phyloP scores from a whole-genome alignment of 2,888 invertebrate species.

The Dascillus cervinus region DNA sequence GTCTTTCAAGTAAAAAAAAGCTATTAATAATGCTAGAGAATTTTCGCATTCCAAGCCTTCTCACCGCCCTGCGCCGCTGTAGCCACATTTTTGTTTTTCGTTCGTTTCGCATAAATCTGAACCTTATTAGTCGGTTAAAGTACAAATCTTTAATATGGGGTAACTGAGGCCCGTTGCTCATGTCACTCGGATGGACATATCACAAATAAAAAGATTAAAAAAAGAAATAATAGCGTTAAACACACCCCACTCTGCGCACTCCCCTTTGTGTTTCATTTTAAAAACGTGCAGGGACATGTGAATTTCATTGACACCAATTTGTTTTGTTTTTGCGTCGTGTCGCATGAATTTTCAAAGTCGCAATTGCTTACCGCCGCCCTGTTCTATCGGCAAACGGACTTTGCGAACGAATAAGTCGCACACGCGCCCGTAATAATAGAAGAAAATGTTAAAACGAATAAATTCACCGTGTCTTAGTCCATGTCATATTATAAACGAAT shows the following conservation, averaged over 20 bases:
- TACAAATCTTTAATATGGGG: slow-evolving; percentile 60
- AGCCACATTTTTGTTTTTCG: too few species aligned
- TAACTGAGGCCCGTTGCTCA: slow-evolving; percentile 17
- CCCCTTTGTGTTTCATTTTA: too few species aligned
- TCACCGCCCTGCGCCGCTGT: slow-evolving; percentile 19
- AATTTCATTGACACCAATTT: slow-evolving; percentile 29
- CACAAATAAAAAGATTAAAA: slow-evolving; percentile 12
- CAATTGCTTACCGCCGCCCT: slow-evolving; percentile 17
- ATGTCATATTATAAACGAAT: slow-evolving; percentile 46
- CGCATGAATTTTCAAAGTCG: slow-evolving; percentile 13
- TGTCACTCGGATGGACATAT: slow-evolving; percentile 26
- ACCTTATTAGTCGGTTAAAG: slow-evolving; percentile 75
- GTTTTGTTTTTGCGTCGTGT: slow-evolving; percentile 29
- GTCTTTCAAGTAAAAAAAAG: too few species aligned
- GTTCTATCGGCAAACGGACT: too few species aligned
- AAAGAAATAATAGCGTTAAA: neutral
- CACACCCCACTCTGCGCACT: slow-evolving; percentile 1
- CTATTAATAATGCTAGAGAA: too few species aligned
- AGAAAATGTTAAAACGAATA: slow-evolving; percentile 40
- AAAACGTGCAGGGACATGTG: slow-evolving; percentile 23
- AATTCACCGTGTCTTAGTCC: slow-evolving; percentile 45
- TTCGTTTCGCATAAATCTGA: too few species aligned
- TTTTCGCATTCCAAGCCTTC: slow-evolving; percentile 32
- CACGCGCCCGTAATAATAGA: too few species aligned
- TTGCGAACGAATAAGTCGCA: too few species aligned